phyloP scores from a whole-genome alignment of 1,140 invertebrate species.

The Neuroterus valhalla region DNA sequence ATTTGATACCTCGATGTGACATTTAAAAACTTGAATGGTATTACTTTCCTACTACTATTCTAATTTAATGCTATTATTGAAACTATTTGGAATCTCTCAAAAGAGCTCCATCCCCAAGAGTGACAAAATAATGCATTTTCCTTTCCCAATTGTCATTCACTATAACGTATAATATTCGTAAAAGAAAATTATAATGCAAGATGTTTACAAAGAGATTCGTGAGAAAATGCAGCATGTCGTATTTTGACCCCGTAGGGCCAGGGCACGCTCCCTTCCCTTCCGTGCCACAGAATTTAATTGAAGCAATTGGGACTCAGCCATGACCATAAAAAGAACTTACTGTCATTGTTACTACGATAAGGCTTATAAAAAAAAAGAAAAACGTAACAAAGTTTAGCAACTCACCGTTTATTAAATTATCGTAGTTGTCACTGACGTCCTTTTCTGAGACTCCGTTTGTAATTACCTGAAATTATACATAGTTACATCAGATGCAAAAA shows the following conservation, averaged over 20 bases:
- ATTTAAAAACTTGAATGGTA: too few species aligned
- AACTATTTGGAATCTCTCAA: too few species aligned
- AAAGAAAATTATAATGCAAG: too few species aligned
- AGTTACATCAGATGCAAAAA: background rate
- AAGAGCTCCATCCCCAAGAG: too few species aligned
- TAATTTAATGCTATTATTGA: too few species aligned
- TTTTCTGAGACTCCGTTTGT: constrained; percentile 47
- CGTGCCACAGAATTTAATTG: constrained; percentile 39
- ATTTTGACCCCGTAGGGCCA: background rate
- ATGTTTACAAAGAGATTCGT: background rate
- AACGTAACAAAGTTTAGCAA: constrained; percentile 8
- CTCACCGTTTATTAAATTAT: constrained; percentile 65
- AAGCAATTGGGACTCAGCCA: constrained; percentile 45
- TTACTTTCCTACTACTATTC: too few species aligned
- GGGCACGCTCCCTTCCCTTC: background rate
- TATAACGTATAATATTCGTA: too few species aligned
- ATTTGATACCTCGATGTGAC: too few species aligned
- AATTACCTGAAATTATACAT: constrained; percentile 47
- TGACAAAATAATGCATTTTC: too few species aligned
- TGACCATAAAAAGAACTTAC: constrained; percentile 28
- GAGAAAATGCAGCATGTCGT: background rate
- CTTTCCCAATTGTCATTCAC: too few species aligned
- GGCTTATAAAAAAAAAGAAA: constrained; percentile 24
- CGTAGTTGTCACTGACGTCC: constrained; percentile 56
- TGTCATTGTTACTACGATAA: background rate